These are phyloP conservation scores for Callipepla squamata DNA, from an alignment of 2,113 vertebrate genomes.

Conservation along the genomic window DNA sequence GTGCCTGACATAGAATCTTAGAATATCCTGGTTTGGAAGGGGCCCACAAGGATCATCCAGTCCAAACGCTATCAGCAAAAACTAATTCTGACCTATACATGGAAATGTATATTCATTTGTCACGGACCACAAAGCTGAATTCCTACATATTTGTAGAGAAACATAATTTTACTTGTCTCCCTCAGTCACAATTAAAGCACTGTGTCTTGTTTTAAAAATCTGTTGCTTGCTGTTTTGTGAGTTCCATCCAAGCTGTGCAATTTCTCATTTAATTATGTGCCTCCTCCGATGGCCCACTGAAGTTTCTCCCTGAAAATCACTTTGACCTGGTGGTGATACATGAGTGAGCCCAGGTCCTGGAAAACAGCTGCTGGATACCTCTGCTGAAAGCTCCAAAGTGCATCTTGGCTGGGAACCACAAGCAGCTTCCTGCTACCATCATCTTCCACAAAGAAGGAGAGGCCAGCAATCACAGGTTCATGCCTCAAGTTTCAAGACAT, in stretches of 20 bases:
- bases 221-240: too few relatives aligned
- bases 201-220: background rate
- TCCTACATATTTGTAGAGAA: background rate
- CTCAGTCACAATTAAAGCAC: fast-evolving
- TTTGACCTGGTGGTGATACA: conserved; percentile 95
- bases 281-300: conserved; percentile 85
- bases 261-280: conserved; percentile 79
- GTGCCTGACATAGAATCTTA: background rate
- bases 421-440: conserved; percentile 91
- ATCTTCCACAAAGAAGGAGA: conserved; percentile 86
- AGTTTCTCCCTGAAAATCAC: conserved; percentile 85
- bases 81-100: background rate
- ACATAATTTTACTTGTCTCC: fast-evolving
- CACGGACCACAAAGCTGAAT: background rate
- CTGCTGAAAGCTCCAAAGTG: conserved; percentile 88
- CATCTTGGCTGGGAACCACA: conserved; percentile 93
- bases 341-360: conserved; percentile 94
- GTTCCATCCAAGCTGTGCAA: background rate
- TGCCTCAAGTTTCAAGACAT: fast-evolving
- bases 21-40: too few relatives aligned
- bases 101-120: fast-evolving
- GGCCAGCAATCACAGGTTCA: fast-evolving
- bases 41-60: too few relatives aligned
- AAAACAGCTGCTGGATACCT: conserved; percentile 95
- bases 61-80: background rate